Percentiles rank a stretch among this genome's conserved stretches.
These are phyloP conservation scores for Anadara kagoshimensis DNA, from an alignment of 1,140 invertebrate species.

Conservation along the genomic window DNA sequence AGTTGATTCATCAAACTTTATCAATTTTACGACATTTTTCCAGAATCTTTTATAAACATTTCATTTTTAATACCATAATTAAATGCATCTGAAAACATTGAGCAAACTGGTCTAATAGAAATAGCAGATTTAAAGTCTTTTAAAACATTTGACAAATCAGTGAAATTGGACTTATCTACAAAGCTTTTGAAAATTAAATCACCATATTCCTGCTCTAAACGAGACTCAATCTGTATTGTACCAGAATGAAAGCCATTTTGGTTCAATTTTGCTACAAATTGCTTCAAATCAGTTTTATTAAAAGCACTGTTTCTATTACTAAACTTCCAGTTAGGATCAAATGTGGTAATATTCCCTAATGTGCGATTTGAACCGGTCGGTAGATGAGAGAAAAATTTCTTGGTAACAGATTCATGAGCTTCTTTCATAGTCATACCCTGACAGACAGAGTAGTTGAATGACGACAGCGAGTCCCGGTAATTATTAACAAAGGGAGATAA, in stretches of 20 bases:
- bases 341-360: slow-evolving; percentile 13
- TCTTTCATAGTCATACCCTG: slow-evolving; percentile 44
- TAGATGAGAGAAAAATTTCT: slow-evolving; percentile 29
- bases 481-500: slow-evolving; percentile 18
- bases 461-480: background rate
- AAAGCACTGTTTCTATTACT: slow-evolving; percentile 8
- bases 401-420: slow-evolving; percentile 35
- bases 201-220: slow-evolving; percentile 91
- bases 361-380: background rate
- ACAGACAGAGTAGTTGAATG: slow-evolving; percentile 49
- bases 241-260: slow-evolving; percentile 70
- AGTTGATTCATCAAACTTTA: slow-evolving; percentile 83
- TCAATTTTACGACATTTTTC: slow-evolving; percentile 75
- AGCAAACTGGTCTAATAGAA: slow-evolving; percentile 94
- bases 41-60: slow-evolving; percentile 64
- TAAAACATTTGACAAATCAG: slow-evolving; percentile 77
- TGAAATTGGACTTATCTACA: slow-evolving; percentile 83
- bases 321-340: slow-evolving; percentile 40
- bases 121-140: slow-evolving; percentile 82
- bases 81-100: slow-evolving; percentile 81
- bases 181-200: slow-evolving; percentile 82
- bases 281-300: slow-evolving; percentile 14
- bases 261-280: slow-evolving; percentile 74
- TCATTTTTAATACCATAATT: slow-evolving; percentile 36
- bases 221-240: slow-evolving; percentile 91